Evolutionary conservation across 2,888 invertebrate genomes (phyloP).

Genomic region (Coenonympha arcania): DNA sequence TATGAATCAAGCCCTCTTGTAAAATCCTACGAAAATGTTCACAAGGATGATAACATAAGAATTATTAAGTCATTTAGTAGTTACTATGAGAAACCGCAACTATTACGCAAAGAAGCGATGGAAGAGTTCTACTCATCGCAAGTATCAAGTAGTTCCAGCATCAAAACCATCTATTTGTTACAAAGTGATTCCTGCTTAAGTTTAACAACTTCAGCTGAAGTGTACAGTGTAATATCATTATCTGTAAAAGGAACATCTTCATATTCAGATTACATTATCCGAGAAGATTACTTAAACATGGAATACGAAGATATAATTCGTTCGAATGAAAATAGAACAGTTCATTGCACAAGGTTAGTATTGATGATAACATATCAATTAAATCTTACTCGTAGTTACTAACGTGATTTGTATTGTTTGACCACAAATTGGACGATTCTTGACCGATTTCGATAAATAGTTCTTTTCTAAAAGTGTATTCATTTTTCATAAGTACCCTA

Average conservation of each 20-base stretch:
- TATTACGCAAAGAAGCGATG: not conserved
- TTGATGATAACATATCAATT: not conserved
- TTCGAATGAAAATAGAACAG: not conserved
- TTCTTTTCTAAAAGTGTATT: too few species aligned
- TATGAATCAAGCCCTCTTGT: not conserved
- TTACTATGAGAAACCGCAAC: not conserved
- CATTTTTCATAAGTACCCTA: too few species aligned
- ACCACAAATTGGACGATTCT: too few species aligned
- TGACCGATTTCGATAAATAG: too few species aligned
- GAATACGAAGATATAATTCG: not conserved
- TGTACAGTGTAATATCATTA: constrained; percentile 24
- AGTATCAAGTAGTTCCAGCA: constrained; percentile 26
- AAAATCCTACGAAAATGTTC: not conserved
- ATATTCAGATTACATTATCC: constrained; percentile 2
- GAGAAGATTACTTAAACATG: not conserved
- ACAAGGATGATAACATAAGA: not conserved
- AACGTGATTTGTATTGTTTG: too few species aligned
- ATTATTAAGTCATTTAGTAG: constrained; percentile 1
- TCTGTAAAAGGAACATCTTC: constrained; percentile 17
- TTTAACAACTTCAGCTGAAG: constrained; percentile 29
- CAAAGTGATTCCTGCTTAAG: constrained; percentile 39
- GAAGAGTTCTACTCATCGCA: not conserved
- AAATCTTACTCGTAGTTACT: too few species aligned
- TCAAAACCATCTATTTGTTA: constrained; percentile 33
- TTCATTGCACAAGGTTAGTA: not conserved